phyloP scores from a whole-genome alignment of 2,113 vertebrate species.

The Helogale parvula region DNA sequence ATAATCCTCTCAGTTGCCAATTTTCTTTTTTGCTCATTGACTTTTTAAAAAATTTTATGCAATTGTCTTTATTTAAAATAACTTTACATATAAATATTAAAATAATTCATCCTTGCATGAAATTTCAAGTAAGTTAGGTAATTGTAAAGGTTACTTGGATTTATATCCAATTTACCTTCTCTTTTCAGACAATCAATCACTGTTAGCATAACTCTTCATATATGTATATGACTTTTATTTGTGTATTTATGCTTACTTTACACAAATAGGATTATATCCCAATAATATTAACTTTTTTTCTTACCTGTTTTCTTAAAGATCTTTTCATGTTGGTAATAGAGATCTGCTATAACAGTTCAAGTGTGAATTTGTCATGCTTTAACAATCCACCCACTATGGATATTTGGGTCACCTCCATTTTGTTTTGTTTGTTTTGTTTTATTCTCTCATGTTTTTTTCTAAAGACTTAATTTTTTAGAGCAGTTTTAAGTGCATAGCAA shows the following conservation, averaged over 20 bases:
- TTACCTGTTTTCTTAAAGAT: not conserved
- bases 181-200: not conserved
- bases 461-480: not conserved
- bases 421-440: not conserved
- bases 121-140: conserved; percentile 6
- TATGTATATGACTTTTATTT: not conserved
- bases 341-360: not conserved
- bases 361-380: not conserved
- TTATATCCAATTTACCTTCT: not conserved
- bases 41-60: not conserved
- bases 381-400: not conserved
- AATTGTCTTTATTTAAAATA: not conserved
- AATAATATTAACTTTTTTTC: not conserved
- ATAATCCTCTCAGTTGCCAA: not conserved
- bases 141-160: not conserved
- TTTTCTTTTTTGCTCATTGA: not conserved
- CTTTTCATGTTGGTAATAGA: not conserved
- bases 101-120: not conserved
- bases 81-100: conserved; percentile 31
- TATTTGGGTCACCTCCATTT: not conserved
- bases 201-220: not conserved
- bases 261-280: not conserved
- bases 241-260: not conserved
- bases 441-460: not conserved
- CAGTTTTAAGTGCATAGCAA: not conserved